phyloP scores from a whole-genome alignment of 2,888 invertebrate species.

The Gryllus longicercus region DNA sequence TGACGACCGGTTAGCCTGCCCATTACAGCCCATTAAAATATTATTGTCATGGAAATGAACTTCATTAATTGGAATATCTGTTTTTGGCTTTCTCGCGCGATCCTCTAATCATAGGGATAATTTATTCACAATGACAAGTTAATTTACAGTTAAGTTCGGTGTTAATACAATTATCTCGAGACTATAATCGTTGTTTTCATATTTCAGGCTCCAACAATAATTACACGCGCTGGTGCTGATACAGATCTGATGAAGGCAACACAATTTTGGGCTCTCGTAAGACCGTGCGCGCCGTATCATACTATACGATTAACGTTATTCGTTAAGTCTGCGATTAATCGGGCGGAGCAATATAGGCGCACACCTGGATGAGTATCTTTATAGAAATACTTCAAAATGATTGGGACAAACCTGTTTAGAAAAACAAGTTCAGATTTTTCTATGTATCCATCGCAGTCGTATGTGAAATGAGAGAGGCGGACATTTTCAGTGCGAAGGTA shows the following conservation, averaged over 20 bases:
- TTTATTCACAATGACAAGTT: constrained; percentile 11
- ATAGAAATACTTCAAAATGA: constrained; percentile 5
- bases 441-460: not conserved
- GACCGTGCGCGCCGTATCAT: not conserved
- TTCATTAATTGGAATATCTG: constrained; percentile 17
- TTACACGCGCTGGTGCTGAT: not conserved
- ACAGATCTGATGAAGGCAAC: constrained; percentile 17
- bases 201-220: constrained; percentile 1
- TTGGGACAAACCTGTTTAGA: not conserved
- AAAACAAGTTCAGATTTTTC: not conserved
- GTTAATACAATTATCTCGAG: constrained; percentile 17
- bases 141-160: constrained; percentile 8
- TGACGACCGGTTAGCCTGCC: constrained; percentile 17
- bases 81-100: constrained; percentile 8
- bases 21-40: constrained; percentile 10
- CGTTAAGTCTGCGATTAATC: constrained; percentile 1
- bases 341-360: not conserved
- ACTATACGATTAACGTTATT: not conserved
- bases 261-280: not conserved
- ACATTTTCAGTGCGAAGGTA: not conserved
- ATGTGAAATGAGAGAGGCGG: not conserved
- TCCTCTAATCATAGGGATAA: constrained; percentile 1
- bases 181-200: constrained; percentile 17
- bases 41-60: constrained; percentile 17
- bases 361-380: constrained; percentile 2